Percentiles rank a stretch among this genome's conserved stretches.
These are phyloP conservation scores for Pristionchus japonicus DNA, from an alignment of 2,888 invertebrate species.

Conservation along the genomic window DNA sequence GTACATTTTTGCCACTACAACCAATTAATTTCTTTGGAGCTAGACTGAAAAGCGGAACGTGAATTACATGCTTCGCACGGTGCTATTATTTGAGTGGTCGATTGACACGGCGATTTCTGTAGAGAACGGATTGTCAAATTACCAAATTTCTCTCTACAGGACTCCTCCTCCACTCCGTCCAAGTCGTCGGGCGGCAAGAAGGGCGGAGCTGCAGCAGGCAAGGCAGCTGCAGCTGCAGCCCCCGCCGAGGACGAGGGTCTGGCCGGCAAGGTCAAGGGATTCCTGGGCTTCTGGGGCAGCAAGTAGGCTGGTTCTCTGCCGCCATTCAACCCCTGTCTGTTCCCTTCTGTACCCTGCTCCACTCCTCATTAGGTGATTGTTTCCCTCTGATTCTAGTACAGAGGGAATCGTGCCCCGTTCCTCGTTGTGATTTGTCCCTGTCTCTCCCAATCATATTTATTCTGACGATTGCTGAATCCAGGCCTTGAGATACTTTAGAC, in stretches of 20 bases:
- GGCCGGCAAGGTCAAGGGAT: neutral
- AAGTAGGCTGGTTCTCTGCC: neutral
- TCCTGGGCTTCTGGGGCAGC: conserved; percentile 45
- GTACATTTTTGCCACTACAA: too few species aligned
- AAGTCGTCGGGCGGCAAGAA: neutral
- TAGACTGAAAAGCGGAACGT: too few species aligned
- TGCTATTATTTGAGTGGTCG: neutral
- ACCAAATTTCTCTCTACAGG: neutral
- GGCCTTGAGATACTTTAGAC: neutral
- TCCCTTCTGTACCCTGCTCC: neutral
- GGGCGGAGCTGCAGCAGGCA: neutral
- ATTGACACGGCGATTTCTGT: neutral
- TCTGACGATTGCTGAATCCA: conserved; percentile 7
- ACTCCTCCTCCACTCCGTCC: conserved; percentile 13
- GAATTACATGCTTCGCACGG: too few species aligned
- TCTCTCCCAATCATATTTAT: neutral
- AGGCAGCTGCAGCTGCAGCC: neutral
- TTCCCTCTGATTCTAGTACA: neutral
- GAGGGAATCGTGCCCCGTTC: neutral
- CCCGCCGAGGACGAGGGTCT: neutral
- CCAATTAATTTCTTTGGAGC: too few species aligned
- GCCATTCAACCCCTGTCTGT: too few species aligned
- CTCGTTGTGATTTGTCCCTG: conserved; percentile 1
- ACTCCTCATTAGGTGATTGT: too few species aligned
- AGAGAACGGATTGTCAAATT: too few species aligned